Base-by-base conservation (phyloP, 2,888 invertebrate species). In the Romanomermis culicivorax region DNA sequence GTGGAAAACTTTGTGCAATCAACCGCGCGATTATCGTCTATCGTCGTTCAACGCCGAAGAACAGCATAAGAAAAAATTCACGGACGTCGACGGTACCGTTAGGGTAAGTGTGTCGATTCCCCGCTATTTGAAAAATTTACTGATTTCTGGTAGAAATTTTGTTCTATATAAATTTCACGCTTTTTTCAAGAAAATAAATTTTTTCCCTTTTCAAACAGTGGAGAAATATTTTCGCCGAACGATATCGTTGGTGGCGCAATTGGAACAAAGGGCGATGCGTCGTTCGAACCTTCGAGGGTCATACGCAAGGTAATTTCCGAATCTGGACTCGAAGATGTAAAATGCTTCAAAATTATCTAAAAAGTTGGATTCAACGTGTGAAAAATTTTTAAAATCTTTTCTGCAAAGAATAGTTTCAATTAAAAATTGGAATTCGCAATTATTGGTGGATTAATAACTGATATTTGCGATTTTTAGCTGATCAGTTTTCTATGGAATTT, bases 251-350 rank as follows among this genome's bases (percentile, higher is more conserved):
- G 36, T 64, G 71, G 52, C 65, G 71, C 48, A 75, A 75, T 61
- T 75, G 75, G 75, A 60, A 73, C 55, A 67, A 64, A 52, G 74
- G 74, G 14, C 65, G 72, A 55, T 75, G 74, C 61, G 71, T 72
- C 55, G 72, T 75, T 2, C 63, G 74, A 26, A 74, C 74, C 23
- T 75, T 75, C 65, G 71, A 72, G 62, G 75, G 75, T 29, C 75
- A 75, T 61, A 68, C 70, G 14, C 72, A 74, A 65, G 74, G 72
- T 70, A 52, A 52, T 58, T 24, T n/a, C 4, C 29, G 29, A n/a
- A 24, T 45, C 11, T 36, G 42, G 11, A 36, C 42, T 36, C 42
- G 11, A 14, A 36, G 42, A 36, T 36, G 17, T n/a, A 17, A 14
- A 17, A 36, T 36, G 42, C 11, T n/a, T n/a, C n/a, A 14, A n/a